A percentile compares a stretch with the other conserved stretches of the same genome.
Conservation (phyloP, 2,888 invertebrate genomes). For the Drosophila greeni region DNA sequence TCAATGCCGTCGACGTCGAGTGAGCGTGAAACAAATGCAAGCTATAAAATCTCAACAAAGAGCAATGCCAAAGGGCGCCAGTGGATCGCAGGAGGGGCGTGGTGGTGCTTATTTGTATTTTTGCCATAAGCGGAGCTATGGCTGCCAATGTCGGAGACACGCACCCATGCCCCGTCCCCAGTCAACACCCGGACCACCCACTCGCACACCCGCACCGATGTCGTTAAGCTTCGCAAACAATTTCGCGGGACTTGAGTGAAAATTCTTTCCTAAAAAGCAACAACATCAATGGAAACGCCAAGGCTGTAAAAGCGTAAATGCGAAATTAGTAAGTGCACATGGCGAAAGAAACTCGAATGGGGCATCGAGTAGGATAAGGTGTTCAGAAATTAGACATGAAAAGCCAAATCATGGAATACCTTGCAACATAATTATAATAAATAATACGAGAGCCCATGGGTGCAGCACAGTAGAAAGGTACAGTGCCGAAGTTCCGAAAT, state of each 20-base stretch:
- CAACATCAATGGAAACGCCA: slow-evolving; percentile 2
- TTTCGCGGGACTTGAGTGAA: slow-evolving; percentile 45
- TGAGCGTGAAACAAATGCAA: slow-evolving; percentile 74
- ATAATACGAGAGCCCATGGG: too few relatives aligned
- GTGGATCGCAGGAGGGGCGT: slow-evolving; percentile 12
- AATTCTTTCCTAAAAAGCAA: slow-evolving; percentile 37
- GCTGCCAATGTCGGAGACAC: slow-evolving; percentile 45
- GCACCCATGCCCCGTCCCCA: slow-evolving; percentile 2
- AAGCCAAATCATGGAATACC: not conserved
- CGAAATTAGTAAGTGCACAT: slow-evolving; percentile 38
- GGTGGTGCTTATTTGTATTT: slow-evolving; percentile 57
- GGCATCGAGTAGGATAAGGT: slow-evolving; percentile 7
- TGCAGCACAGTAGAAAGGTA: not conserved
- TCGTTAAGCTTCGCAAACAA: slow-evolving; percentile 60
- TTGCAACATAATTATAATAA: not conserved
- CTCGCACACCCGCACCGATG: slow-evolving; percentile 14
- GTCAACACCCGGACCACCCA: slow-evolving; percentile 12
- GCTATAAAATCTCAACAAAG: slow-evolving; percentile 74
- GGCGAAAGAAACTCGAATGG: slow-evolving; percentile 13
- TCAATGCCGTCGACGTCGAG: slow-evolving; percentile 73
- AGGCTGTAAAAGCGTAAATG: slow-evolving; percentile 34
- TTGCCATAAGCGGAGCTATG: slow-evolving; percentile 54
- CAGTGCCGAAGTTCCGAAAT: not conserved
- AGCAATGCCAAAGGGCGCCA: slow-evolving; percentile 33
- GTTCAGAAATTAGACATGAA: not conserved